Evolutionary conservation across 2,888 invertebrate species (phyloP).

Genomic region (Troides aeacus): DNA sequence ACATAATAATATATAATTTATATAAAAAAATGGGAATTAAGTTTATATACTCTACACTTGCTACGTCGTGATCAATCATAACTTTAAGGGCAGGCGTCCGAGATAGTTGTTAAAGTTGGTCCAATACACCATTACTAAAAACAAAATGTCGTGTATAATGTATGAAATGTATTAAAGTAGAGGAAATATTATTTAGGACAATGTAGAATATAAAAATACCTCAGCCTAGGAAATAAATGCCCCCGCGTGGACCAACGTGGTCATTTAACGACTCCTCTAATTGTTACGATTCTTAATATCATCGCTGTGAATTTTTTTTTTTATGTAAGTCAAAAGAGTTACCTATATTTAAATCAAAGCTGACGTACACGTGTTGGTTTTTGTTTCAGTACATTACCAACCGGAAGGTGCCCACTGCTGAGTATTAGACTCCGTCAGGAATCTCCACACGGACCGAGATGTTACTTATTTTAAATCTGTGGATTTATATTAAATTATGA

Average conservation of each 20-base stretch:
- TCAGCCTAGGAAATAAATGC: slow-evolving; percentile 15
- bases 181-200: not conserved
- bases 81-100: too few relatives aligned
- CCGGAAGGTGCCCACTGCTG: too few relatives aligned
- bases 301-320: not conserved
- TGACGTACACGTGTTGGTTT: not conserved
- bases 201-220: slow-evolving; percentile 13
- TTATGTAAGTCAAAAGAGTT: not conserved
- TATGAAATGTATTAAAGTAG: not conserved
- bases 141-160: not conserved
- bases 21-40: too few relatives aligned
- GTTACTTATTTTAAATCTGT: too few relatives aligned
- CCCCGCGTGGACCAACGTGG: slow-evolving; percentile 28
- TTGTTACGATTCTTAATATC: slow-evolving; percentile 5
- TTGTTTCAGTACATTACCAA: not conserved
- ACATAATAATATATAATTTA: too few relatives aligned
- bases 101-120: too few relatives aligned
- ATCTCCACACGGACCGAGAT: too few relatives aligned
- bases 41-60: too few relatives aligned
- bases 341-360: not conserved
- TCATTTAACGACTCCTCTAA: slow-evolving; percentile 17
- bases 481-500: too few relatives aligned
- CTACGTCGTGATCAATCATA: too few relatives aligned
- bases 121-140: too few relatives aligned
- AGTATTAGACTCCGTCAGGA: too few relatives aligned